phyloP scores from a whole-genome alignment of 2,113 vertebrate species.

The Beaufortia kweichowensis region DNA sequence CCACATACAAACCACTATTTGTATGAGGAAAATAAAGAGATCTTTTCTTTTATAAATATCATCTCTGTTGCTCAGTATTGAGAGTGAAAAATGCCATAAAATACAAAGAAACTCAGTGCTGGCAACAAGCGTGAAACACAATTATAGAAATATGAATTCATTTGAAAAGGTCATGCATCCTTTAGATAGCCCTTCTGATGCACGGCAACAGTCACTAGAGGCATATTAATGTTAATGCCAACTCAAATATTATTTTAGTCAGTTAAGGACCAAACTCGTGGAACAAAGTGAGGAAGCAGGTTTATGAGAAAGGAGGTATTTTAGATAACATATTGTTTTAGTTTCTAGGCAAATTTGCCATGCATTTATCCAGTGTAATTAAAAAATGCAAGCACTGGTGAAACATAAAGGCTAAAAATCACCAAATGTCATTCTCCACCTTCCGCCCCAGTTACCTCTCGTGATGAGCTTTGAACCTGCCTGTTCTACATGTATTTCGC shows the following conservation, averaged over 20 bases:
- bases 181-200: constrained; percentile 57
- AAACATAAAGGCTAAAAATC: constrained; percentile 47
- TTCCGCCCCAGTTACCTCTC: constrained; percentile 47
- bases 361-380: constrained; percentile 41
- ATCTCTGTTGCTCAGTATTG: constrained; percentile 39
- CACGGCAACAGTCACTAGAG: constrained; percentile 55
- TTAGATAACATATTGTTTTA: constrained; percentile 19
- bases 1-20: constrained; percentile 43
- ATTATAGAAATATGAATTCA: constrained; percentile 66
- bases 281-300: constrained; percentile 55
- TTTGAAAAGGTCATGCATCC: constrained; percentile 63
- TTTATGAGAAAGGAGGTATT: constrained; percentile 57
- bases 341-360: not conserved
- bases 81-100: constrained; percentile 56
- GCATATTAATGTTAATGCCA: constrained; percentile 57
- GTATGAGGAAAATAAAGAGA: constrained; percentile 57
- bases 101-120: constrained; percentile 49
- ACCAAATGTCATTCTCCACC: constrained; percentile 58
- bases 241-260: constrained; percentile 65
- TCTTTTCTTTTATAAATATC: constrained; percentile 50
- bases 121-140: constrained; percentile 59
- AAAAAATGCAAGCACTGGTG: constrained; percentile 8
- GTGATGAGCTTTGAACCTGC: constrained; percentile 59
- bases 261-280: constrained; percentile 56
- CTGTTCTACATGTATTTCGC: constrained; percentile 64